Conservation (phyloP, 2,888 invertebrate genomes). For the Callinectes sapidus region DNA sequence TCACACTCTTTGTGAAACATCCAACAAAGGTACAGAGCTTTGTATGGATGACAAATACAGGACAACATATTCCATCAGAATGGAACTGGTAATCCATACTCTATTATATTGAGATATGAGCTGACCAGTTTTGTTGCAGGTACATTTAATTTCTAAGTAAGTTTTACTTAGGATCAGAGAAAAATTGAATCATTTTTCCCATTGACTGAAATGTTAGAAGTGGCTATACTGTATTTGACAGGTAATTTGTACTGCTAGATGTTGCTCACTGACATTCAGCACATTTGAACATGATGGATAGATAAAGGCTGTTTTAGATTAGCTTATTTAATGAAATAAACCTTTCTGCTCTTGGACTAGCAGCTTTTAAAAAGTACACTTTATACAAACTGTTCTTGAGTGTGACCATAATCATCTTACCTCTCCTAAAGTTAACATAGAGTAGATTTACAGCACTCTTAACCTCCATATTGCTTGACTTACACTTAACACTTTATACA, state of each 20-base stretch:
- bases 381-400: conserved; percentile 56
- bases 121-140: too few species aligned
- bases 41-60: too few species aligned
- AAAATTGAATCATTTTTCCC: background rate
- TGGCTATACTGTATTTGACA: background rate
- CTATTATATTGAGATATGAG: too few species aligned
- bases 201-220: background rate
- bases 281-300: background rate
- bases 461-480: conserved; percentile 50
- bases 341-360: conserved; percentile 60
- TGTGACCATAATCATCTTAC: conserved; percentile 48
- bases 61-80: too few species aligned
- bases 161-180: too few species aligned
- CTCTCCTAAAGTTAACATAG: conserved; percentile 39
- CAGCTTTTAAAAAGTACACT: conserved; percentile 61
- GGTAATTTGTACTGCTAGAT: background rate
- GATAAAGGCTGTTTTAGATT: conserved; percentile 45
- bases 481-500: conserved; percentile 42
- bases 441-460: conserved; percentile 47
- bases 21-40: too few species aligned
- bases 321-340: conserved; percentile 67
- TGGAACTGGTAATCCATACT: too few species aligned
- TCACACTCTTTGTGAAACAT: too few species aligned
- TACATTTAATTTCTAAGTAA: too few species aligned
- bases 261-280: background rate